A percentile compares a stretch with the other conserved stretches of the same genome.
phyloP scores from a whole-genome alignment of 1,140 invertebrate genomes.

The Neomicropteryx cornuta region DNA sequence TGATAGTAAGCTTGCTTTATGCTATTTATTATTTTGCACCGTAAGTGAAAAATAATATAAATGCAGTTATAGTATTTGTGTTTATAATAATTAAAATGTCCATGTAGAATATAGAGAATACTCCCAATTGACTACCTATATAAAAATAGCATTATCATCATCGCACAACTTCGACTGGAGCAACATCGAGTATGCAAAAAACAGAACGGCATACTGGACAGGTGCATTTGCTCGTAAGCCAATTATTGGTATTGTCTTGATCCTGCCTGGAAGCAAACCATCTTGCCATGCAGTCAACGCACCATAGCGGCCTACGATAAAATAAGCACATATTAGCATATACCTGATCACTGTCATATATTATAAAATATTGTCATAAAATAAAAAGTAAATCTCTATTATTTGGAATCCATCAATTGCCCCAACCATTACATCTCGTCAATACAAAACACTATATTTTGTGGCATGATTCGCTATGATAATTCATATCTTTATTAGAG shows the following conservation, averaged over 20 bases:
- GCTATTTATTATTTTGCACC: too few relatives aligned
- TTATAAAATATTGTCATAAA: neutral
- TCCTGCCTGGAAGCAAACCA: conserved; percentile 79
- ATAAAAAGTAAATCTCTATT: conserved; percentile 2
- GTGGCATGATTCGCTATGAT: neutral
- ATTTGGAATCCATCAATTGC: neutral
- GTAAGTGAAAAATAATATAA: too few relatives aligned
- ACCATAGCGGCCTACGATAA: conserved; percentile 74
- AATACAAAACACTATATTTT: neutral
- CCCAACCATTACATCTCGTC: neutral
- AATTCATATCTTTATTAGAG: neutral
- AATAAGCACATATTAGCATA: neutral
- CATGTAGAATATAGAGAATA: too few relatives aligned
- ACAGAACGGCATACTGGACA: conserved; percentile 72
- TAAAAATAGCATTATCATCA: too few relatives aligned
- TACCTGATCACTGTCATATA: neutral
- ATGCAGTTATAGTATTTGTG: too few relatives aligned
- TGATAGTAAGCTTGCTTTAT: too few relatives aligned
- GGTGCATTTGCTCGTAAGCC: conserved; percentile 70
- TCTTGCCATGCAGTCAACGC: conserved; percentile 66
- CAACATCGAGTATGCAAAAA: conserved; percentile 76
- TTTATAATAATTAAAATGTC: too few relatives aligned
- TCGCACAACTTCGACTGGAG: conserved; percentile 4
- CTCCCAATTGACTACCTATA: too few relatives aligned
- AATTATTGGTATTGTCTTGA: conserved; percentile 55